Evolutionary conservation across 2,797 vertebrate genomes (phyloP).

Genomic region (Valencia hispanica): DNA sequence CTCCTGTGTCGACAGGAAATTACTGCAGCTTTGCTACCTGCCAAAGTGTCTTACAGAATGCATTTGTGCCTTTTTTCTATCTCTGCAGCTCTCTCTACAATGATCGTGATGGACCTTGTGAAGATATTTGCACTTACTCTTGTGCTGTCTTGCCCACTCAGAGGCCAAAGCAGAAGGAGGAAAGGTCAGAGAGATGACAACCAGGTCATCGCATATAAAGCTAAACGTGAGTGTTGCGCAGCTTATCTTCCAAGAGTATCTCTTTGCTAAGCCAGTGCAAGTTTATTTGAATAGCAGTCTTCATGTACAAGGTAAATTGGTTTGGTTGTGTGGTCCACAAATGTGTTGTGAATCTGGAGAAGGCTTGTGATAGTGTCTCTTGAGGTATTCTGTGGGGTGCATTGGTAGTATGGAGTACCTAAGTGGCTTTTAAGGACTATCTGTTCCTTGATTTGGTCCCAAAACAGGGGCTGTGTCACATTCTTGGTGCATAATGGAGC

Average conservation of each 20-base stretch:
- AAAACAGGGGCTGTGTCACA: not conserved
- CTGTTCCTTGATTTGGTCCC: not conserved
- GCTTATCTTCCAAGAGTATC: not conserved
- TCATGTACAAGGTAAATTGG: not conserved
- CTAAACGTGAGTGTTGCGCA: conserved; percentile 77
- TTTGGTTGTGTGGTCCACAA: not conserved
- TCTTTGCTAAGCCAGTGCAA: not conserved
- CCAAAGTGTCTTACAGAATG: not conserved
- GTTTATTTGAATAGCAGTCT: not conserved
- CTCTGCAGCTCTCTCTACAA: conserved; percentile 34
- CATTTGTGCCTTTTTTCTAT: conserved; percentile 6
- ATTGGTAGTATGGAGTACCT: not conserved
- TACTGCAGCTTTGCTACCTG: conserved; percentile 1
- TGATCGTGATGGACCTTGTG: conserved; percentile 67
- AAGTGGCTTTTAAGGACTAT: not conserved
- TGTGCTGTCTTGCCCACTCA: conserved; percentile 49
- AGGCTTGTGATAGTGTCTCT: not conserved
- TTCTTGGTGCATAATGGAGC: not conserved
- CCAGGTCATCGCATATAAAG: conserved; percentile 61
- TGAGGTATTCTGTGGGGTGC: not conserved
- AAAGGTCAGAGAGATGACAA: conserved; percentile 78
- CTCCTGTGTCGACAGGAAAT: not conserved
- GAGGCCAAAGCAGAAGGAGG: conserved; percentile 78
- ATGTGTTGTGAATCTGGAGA: not conserved
- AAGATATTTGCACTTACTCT: conserved; percentile 72